Evolutionary conservation across 2,797 vertebrate genomes (phyloP), one percentile per base, ranked within the genome.

Genomic region (Hemitrygon akajei): DNA sequence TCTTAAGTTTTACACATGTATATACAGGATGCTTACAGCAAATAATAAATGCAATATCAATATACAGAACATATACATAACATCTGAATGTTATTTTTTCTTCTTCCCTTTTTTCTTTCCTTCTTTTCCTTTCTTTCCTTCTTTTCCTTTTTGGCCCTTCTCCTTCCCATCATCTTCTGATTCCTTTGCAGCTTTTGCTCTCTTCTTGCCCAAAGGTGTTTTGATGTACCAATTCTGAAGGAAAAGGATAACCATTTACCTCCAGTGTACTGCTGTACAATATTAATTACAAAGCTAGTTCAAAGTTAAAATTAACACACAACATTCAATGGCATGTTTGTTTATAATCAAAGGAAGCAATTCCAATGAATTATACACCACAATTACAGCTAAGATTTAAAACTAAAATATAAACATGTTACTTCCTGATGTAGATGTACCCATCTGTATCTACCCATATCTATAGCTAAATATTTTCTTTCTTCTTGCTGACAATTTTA

Each of bases 171-270:
- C 91, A 37, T 86, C 93, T 25, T 56, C 95, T 7, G 77, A 94
- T 37, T 95, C 94, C 40, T 95, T 94, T 0, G 95, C 94, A 0
- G 96, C 96, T 94, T 94, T 94, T 0, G 77, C 94, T 86, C 96
- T 96, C 4, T 95, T 97, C 94, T 91, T 97, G 0, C 97, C 97
- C 94, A 98, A 93, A 0, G 97, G 97, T 1, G 97, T 98, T 95
- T 96, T 97, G 94, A 96, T 94, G 25, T 97, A 98, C 98, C 98
- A 98, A 77, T 87, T 94, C 98, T 98, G 94, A 37, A 95, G 96
- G 22, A 12, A 89, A 73, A 94, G 94, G 94, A 91, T 93, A 94
- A 94, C 94, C 76, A 11, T 94, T 95, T 94, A 69, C 93, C 73
- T 93, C 7, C 20, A 94, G 92, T 93, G 94, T 95, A 94, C 76